Evolutionary conservation across 2,113 vertebrate species (phyloP), one percentile per base, ranked within the genome.

Genomic region (Brachypteracias leptosomus): DNA sequence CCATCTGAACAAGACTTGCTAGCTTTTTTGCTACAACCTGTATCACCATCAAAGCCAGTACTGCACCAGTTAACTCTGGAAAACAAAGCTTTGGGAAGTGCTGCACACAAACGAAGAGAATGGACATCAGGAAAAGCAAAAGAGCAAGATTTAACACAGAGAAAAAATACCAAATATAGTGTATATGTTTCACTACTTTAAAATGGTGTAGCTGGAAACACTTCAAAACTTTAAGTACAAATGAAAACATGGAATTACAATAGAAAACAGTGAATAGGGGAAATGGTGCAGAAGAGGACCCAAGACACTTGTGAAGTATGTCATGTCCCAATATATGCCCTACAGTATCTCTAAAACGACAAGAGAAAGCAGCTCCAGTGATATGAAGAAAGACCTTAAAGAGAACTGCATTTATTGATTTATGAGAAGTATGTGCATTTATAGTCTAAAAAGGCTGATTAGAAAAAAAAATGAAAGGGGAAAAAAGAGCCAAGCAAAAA

Each of bases 221-320:
- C 29, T 70, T 94, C 84, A 68, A 88, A 96, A 86, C 84, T 77
- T 57, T n/a, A 22, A 74, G 15, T 3, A 20, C 42, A 94, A 78
- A 85, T 31, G 17, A 93, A 85, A 96, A 77, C 14, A 52, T 4
- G 21, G 29, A 94, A 42, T 77, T 92, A 89, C 2, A 0, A 82
- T 68, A 93, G 61, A 89, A 92, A 97, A 96, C 24, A 89, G 42
- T 65, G 86, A 94, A 92, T 31, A 96, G 33, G 93, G 68, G 55
- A 76, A 82, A 83, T 6, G 7, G 20, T 7, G 35, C 35, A 18
- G n/a, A 35, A 85, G 42, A 51, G 4, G 33, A 72, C 49, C 76
- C 79, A 65, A 94, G 91, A 87, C 88, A 80, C 65, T 94, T 89
- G 61, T 3, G 20, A 61, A 89, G 93, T 89, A 94, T 18, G 54